Evolutionary conservation across 2,113 vertebrate genomes (phyloP).

Genomic region (Promerops cafer): DNA sequence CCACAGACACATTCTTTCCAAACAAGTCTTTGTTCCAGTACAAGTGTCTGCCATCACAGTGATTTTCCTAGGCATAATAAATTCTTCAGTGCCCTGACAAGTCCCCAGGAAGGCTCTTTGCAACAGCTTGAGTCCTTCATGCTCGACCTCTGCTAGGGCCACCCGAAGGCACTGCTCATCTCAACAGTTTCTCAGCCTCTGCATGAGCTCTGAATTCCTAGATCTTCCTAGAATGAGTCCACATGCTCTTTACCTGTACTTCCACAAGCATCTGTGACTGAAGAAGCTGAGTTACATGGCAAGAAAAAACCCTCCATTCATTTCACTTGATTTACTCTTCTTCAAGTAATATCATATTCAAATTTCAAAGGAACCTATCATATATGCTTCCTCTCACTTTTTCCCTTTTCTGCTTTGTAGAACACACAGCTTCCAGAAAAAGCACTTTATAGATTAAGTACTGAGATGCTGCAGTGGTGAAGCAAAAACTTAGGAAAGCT

Average conservation of each 20-base stretch:
- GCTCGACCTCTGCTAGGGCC: neutral
- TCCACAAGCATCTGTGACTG: neutral
- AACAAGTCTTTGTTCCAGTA: neutral
- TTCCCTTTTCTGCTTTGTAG: neutral
- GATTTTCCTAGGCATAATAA: neutral
- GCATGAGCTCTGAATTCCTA: neutral
- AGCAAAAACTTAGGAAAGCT: neutral
- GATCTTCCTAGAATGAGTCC: neutral
- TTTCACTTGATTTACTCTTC: neutral
- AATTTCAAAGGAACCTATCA: neutral
- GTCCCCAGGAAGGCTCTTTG: neutral
- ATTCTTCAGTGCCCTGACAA: neutral
- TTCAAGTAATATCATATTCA: neutral
- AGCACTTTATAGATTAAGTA: neutral
- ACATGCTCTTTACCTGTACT: neutral
- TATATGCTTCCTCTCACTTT: neutral
- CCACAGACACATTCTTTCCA: neutral
- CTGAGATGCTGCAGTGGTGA: neutral
- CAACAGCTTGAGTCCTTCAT: neutral
- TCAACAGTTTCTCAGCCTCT: neutral
- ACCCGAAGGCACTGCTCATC: neutral
- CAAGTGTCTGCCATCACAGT: neutral
- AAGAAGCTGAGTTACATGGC: neutral
- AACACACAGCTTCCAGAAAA: neutral
- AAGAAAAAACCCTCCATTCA: neutral